Base-by-base conservation (phyloP, 2,888 invertebrate species). In the Bombyx huttoni region DNA sequence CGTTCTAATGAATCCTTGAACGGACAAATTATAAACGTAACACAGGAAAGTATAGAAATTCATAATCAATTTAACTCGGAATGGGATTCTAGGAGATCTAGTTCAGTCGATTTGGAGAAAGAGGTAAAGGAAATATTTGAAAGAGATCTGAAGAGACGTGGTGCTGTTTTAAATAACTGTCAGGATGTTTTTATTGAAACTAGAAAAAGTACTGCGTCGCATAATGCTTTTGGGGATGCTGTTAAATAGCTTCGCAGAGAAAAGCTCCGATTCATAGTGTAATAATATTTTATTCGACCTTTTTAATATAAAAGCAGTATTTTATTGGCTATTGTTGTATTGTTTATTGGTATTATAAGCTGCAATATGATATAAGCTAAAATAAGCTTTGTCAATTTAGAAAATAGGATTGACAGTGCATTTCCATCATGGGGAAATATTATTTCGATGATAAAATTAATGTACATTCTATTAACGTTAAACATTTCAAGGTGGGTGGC, bases 71-170 rank as follows among this genome's bases (percentile, higher is more conserved):
- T 75, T 34, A 67, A 75, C 40, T 57, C 58, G 8, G 63, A 68
- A 46, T 74, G 69, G 65, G 69, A 73, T 53, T 81, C 79, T 0
- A 67, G 78, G 58, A 69, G 83, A 52, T 87, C 88, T 0, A 87
- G 83, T 58, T 85, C 81, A 0, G 58, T 78, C 9, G 87, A 89
- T 57, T 57, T 87, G 50, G 86, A 88, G 51, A 75, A 58, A 61
- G 88, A 89, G 72, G 78, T 89, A 0, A 65, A 73, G 49, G 85
- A 81, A 50, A 84, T 87, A 63, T 87, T 87, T 58, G 78, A 80
- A 53, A 75, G 61, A 51, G 82, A 87, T 58, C 58, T 67, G 48
- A 64, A 61, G 9, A 70, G 67, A 56, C 67, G 65, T 13, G 63
- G 63, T 47, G 52, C 70, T 12, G 48, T 60, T 2, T 56, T 62